Conservation (phyloP, 2,797 vertebrate genomes). For the Pitangus sulphuratus region DNA sequence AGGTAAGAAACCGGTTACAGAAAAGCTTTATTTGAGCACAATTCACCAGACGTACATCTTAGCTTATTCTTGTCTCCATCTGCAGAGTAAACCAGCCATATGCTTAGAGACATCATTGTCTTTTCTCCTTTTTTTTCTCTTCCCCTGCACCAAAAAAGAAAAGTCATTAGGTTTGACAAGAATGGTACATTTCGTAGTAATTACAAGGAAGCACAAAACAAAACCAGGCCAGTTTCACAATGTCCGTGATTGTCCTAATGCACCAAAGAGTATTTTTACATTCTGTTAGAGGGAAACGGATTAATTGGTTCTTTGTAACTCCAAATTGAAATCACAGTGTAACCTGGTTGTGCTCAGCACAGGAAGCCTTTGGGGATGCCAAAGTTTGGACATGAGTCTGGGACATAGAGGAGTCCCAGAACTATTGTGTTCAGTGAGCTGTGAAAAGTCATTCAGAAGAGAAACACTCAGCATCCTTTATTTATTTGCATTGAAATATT, state of each 20-base stretch:
- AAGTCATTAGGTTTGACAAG: conserved; percentile 85
- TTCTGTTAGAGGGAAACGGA: conserved; percentile 70
- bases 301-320: conserved; percentile 87
- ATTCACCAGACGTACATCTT: background rate
- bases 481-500: conserved; percentile 99
- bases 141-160: background rate
- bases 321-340: conserved; percentile 77
- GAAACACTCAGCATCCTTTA: conserved; percentile 95
- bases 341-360: conserved; percentile 77
- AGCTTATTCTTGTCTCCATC: conserved; percentile 15
- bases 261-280: conserved; percentile 77
- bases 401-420: conserved; percentile 73
- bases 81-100: conserved; percentile 15
- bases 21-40: conserved; percentile 6
- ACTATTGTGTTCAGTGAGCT: conserved; percentile 86
- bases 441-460: conserved; percentile 91
- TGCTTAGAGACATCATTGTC: conserved; percentile 40
- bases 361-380: conserved; percentile 62
- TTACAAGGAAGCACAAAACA: conserved; percentile 81
- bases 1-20: conserved; percentile 3
- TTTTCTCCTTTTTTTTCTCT: background rate
- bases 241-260: conserved; percentile 71
- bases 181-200: conserved; percentile 82
- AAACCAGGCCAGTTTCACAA: conserved; percentile 37
- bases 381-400: conserved; percentile 76